Base-by-base conservation (phyloP, 2,888 invertebrate genomes). In the Philopedon plagiatum region DNA sequence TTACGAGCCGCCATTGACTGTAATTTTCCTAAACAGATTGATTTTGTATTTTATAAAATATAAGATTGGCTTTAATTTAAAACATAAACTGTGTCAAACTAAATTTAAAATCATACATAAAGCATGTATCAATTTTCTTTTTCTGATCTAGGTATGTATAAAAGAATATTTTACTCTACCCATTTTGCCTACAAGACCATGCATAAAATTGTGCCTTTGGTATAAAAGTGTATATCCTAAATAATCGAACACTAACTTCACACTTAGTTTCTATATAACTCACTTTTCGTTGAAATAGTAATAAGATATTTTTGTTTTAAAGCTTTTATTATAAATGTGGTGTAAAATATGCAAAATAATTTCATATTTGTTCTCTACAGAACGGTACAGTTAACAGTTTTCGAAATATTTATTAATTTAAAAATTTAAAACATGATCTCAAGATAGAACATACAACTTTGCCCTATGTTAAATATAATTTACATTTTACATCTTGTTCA, bases 191-290 rank as follows among this genome's bases (percentile, higher is more conserved):
- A 61, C 26, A 61, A 18, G 46, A 61, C 32, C 61, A 61, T 18
- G 61, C 46, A 61, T 46, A 39, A 44, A 61, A 44, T 46, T 26
- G 61, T 61, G 61, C 61, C 61, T 61, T 61, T 61, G 44, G 46
- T 29, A 57, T 37, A 4, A 57, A 34, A 61, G 32, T 5, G 15
- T 61, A 61, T 23, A 29, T 41, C 19, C 23, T 37, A 29, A 32
- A 5, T 41, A 41, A 15, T 18, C 41, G 3, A 13, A 39, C 2
- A 39, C 34, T 9, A 34, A 7, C 18, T 41, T 18, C 18, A 15
- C 18, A 18, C 21, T 21, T 15, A 19, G 11, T 46, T 41, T 7
- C 9, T 11, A 51, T 2, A 5, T 26, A n/a, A 51, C 51, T 26
- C 0, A 13, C 29, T 26, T 29, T 51, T 15, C 1, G 15, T 18